phyloP scores from a whole-genome alignment of 1,140 invertebrate species.

The Cydia amplana region DNA sequence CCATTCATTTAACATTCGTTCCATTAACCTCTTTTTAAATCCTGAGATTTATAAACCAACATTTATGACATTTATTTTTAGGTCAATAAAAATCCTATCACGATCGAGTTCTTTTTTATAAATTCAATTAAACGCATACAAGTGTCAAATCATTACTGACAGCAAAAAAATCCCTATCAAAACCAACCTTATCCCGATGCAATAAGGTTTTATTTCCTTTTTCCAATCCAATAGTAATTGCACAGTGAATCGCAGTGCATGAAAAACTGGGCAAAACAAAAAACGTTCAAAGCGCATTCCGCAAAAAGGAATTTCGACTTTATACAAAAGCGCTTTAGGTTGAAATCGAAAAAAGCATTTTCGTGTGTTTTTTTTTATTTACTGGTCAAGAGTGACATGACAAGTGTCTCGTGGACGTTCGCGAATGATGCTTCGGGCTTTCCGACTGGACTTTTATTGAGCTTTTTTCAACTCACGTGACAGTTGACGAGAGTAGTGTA shows the following conservation, averaged over 20 bases:
- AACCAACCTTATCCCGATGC: neutral
- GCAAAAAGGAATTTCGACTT: neutral
- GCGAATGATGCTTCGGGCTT: neutral
- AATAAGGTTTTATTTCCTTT: neutral
- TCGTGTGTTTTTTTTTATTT: neutral
- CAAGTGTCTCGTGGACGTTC: neutral
- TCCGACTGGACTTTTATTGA: neutral
- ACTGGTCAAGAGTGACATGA: neutral
- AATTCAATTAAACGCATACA: neutral
- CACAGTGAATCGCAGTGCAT: constrained; percentile 8
- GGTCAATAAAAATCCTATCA: neutral
- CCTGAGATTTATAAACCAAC: neutral
- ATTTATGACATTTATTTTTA: neutral
- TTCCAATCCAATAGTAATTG: neutral
- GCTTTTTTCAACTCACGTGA: neutral
- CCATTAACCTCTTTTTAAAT: neutral
- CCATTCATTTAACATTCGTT: too few relatives aligned
- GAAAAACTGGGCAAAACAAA: neutral
- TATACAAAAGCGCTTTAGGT: neutral
- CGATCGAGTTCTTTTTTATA: neutral
- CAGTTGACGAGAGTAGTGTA: neutral
- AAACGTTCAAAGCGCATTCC: neutral
- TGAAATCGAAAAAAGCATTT: neutral
- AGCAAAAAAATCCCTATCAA: neutral
- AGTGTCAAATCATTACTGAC: constrained; percentile 8